Base-by-base conservation (phyloP, 1,140 invertebrate species). In the Diplogasteroides magnus region DNA sequence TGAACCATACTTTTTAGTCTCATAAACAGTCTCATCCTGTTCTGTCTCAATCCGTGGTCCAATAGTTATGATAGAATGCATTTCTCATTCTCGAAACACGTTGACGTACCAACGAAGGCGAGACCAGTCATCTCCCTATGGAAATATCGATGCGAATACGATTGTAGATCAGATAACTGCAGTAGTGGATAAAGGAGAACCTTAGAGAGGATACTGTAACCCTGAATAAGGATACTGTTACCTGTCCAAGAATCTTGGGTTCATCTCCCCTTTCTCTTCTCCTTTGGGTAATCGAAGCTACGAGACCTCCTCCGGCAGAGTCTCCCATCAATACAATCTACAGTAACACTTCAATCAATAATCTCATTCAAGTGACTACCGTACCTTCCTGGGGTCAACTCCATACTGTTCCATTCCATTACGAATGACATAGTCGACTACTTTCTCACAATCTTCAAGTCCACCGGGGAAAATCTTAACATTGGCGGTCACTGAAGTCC, bases 391-490 rank as follows among this genome's bases (percentile, higher is more conserved):
- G 15, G 64, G 37, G 28, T 71, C 64, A 19, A 71, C 63, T 23
- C 25, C 48, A 29, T 70, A 71, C 32, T 66, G 15, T 29, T 59
- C 2, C 15, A 14, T 2, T 19, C 27, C 63, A 23, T 68, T 61
- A 48, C 31, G 14, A 19, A 71, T 14, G 1, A 71, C 31, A 31
- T 71, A 71, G n/a, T 71, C 69, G 29, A 71, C 15, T 2, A 58
- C 69, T 23, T 61, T 61, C 25, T 80, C 79, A 59, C 79, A 80
- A 68, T 80, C 75, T 2, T 63, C 25, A 11, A 80, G 69, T 25
- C 79, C 80, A n/a, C 65, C 64, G 31, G 80, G 80, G 61, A 81
- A 80, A 37, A 2, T 60, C 56, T 1, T 32, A n/a, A 11, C 57
- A 57, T 15, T 67, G 31, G 27, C 59, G 27, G 25, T 58, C 59